phyloP scores from a whole-genome alignment of 2,113 vertebrate genomes.

The Pseudonaja textilis region DNA sequence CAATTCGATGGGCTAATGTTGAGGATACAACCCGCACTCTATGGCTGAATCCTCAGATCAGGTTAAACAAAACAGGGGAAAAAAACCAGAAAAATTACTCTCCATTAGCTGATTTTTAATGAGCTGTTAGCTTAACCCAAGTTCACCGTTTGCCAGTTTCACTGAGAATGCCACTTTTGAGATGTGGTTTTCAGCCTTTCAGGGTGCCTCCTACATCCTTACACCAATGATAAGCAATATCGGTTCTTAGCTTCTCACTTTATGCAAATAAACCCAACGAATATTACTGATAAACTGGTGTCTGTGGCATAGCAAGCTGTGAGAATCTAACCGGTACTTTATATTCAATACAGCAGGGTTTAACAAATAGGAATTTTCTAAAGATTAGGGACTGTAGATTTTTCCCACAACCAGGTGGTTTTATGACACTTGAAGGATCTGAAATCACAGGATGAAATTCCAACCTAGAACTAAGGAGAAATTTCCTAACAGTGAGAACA shows the following conservation, averaged over 20 bases:
- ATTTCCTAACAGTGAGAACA: too few relatives aligned
- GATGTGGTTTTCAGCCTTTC: background rate
- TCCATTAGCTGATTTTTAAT: background rate
- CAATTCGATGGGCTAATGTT: background rate
- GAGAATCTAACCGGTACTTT: background rate
- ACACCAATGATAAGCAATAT: background rate
- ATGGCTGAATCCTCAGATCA: background rate
- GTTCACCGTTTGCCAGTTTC: background rate
- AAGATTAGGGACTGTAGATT: too few relatives aligned
- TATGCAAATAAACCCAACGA: background rate
- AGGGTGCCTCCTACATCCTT: background rate
- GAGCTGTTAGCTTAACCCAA: background rate
- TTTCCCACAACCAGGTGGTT: too few relatives aligned
- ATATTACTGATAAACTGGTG: background rate
- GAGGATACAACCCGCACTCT: background rate
- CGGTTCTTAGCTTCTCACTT: background rate
- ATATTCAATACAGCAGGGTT: background rate
- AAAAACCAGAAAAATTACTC: background rate
- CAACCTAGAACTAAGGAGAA: too few relatives aligned
- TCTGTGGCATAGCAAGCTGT: background rate
- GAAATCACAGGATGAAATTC: too few relatives aligned
- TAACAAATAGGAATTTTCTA: background rate
- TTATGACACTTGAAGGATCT: too few relatives aligned
- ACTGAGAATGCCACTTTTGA: background rate
- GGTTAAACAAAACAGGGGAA: background rate